These are phyloP conservation scores for Bergia sp. DNA, from an alignment of 92 coral and sea anemone species.

Conservation along the genomic window DNA sequence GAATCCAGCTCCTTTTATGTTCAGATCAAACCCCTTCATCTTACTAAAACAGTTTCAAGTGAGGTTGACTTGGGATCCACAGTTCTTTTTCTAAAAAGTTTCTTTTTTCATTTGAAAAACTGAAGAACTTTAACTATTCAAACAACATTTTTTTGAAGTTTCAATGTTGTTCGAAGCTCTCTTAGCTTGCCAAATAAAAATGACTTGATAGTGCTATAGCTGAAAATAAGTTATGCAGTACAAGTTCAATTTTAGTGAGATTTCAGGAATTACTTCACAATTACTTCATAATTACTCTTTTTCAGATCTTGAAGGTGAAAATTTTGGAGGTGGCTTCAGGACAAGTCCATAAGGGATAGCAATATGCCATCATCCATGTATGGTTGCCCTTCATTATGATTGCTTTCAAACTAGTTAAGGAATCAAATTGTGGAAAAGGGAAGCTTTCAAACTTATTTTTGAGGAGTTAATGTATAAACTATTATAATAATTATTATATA, in stretches of 20 bases:
- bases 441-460: not conserved
- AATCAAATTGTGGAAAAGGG: too few species aligned
- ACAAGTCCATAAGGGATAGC: not conserved
- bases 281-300: too few species aligned
- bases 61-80: not conserved
- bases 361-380: not conserved
- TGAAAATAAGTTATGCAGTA: not conserved
- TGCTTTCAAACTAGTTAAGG: not conserved
- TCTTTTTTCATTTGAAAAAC: not conserved
- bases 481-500: too few species aligned
- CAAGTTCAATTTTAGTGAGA: not conserved
- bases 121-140: not conserved
- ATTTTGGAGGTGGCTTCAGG: not conserved
- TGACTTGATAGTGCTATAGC: not conserved
- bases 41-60: not conserved
- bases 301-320: not conserved
- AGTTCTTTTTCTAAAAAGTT: not conserved
- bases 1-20: slow-evolving; percentile 31
- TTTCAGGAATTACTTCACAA: not conserved
- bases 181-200: too few species aligned
- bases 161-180: too few species aligned
- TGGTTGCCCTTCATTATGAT: not conserved
- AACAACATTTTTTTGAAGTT: not conserved
- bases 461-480: not conserved
- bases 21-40: slow-evolving; percentile 19